These are phyloP conservation scores for Spisula solida DNA, from an alignment of 2,888 invertebrate genomes.

Conservation along the genomic window DNA sequence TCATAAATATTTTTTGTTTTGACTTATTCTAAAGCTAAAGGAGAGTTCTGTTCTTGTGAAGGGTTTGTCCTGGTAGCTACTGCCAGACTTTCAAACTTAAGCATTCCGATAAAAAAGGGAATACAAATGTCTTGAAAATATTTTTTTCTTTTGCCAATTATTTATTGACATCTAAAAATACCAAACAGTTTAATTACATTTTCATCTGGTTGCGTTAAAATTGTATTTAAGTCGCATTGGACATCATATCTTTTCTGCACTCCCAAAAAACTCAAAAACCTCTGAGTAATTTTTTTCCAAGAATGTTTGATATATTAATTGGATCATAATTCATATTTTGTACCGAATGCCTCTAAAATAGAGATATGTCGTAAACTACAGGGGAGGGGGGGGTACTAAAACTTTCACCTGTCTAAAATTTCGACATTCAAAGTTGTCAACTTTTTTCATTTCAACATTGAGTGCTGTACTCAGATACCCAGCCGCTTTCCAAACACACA, in stretches of 20 bases:
- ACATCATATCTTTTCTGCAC: no score
- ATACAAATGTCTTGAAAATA: no score
- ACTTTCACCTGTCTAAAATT: slow-evolving; percentile 27
- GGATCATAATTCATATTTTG: slow-evolving; percentile 5
- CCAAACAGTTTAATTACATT: no score
- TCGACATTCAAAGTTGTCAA: slow-evolving; percentile 8
- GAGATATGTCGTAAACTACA: not conserved
- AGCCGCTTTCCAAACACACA: not conserved
- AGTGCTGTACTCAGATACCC: not conserved
- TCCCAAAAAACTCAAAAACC: not conserved
- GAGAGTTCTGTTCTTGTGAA: not conserved
- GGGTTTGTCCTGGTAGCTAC: not conserved
- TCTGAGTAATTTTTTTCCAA: not conserved
- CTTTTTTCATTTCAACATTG: slow-evolving; percentile 13
- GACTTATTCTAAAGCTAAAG: not conserved
- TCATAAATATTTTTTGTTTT: not conserved
- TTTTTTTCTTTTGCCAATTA: no score
- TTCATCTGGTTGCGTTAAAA: no score
- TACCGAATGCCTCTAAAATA: not conserved
- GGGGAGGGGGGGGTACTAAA: not conserved
- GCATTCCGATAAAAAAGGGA: not conserved
- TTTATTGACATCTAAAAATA: no score
- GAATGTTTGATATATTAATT: not conserved
- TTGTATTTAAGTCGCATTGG: no score
- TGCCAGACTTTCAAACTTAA: not conserved